Conservation (phyloP, 1,140 invertebrate species). For the Macrobrachium rosenbergii region DNA sequence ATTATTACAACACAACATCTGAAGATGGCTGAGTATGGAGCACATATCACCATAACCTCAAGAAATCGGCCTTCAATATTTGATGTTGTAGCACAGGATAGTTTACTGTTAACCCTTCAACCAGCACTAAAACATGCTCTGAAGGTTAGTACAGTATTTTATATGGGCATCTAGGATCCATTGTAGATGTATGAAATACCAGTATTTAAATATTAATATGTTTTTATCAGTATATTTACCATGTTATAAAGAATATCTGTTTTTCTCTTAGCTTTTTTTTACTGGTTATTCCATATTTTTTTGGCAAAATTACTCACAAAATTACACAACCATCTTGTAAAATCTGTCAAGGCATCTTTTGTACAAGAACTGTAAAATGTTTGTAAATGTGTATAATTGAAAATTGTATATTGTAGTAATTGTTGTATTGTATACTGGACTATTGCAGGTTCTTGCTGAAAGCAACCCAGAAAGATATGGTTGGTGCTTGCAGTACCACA, state of each 20-base stretch:
- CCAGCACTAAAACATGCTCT: constrained; percentile 45
- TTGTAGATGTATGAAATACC: background rate
- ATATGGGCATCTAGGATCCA: background rate
- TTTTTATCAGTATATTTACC: too few relatives aligned
- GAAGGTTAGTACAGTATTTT: constrained; percentile 22
- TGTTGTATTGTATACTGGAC: background rate
- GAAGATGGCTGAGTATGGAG: constrained; percentile 48
- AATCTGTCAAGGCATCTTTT: too few relatives aligned
- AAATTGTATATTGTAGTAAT: background rate
- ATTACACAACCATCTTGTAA: too few relatives aligned
- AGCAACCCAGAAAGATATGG: constrained; percentile 51
- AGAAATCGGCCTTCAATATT: constrained; percentile 43
- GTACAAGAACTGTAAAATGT: too few relatives aligned
- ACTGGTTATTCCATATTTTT: too few relatives aligned
- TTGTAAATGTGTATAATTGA: too few relatives aligned
- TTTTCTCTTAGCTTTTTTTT: too few relatives aligned
- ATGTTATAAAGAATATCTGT: too few relatives aligned
- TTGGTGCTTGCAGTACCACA: constrained; percentile 42
- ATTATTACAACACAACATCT: too few relatives aligned
- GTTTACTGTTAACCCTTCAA: constrained; percentile 47
- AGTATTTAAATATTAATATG: background rate
- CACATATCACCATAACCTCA: constrained; percentile 49
- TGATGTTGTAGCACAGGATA: constrained; percentile 53
- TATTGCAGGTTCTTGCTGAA: constrained; percentile 45
- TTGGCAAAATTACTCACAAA: too few relatives aligned